Percentiles rank a stretch among this genome's conserved stretches.
Evolutionary conservation across 1,140 invertebrate genomes (phyloP).

Genomic region (Macrobrachium nipponense): DNA sequence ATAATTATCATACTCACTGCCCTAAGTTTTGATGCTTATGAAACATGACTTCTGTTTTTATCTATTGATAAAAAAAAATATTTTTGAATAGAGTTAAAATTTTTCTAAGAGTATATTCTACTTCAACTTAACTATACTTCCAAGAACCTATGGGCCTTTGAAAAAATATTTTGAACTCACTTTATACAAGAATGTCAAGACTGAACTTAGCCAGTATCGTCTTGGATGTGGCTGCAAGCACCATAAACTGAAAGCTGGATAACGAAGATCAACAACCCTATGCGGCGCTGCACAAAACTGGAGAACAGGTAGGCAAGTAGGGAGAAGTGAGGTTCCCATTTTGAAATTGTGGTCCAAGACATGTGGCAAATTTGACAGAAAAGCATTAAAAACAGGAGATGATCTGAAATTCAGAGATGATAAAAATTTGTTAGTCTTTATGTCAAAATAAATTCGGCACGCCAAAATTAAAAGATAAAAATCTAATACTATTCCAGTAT

Average conservation of each 20-base stretch:
- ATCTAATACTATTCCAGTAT: no score
- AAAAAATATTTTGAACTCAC: conserved; percentile 71
- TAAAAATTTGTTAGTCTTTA: conserved; percentile 26
- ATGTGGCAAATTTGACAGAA: conserved; percentile 91
- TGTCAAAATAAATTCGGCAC: neutral
- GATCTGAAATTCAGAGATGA: conserved; percentile 72
- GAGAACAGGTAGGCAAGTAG: conserved; percentile 86
- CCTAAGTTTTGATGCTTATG: no score
- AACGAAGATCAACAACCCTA: conserved; percentile 67
- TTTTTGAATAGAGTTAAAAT: no score
- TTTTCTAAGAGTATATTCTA: no score
- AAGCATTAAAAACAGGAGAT: conserved; percentile 95
- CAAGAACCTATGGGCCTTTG: neutral
- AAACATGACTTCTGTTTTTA: no score
- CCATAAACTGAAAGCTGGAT: conserved; percentile 80
- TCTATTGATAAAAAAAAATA: no score
- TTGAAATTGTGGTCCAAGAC: conserved; percentile 93
- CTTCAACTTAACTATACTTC: no score
- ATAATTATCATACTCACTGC: no score
- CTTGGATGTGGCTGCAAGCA: conserved; percentile 85
- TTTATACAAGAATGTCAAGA: conserved; percentile 97
- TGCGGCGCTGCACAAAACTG: conserved; percentile 88
- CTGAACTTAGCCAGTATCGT: conserved; percentile 90
- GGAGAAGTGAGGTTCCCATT: conserved; percentile 87
- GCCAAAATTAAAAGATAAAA: neutral